These are phyloP conservation scores for Protodeltote pygarga DNA, from an alignment of 2,888 invertebrate species.

Conservation along the genomic window DNA sequence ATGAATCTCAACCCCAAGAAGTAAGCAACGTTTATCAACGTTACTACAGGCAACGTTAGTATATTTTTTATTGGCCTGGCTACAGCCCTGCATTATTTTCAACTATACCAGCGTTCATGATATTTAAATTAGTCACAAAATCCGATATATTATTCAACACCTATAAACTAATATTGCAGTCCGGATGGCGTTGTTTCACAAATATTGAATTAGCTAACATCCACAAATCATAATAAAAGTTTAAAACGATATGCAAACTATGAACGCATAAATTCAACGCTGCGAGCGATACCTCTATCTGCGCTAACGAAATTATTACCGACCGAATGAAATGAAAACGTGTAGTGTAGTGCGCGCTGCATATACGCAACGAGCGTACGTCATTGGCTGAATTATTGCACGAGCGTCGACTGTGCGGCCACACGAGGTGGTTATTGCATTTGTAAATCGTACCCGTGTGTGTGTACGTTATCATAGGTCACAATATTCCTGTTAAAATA, in stretches of 20 bases:
- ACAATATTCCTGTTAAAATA: conserved; percentile 22
- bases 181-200: neutral
- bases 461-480: neutral
- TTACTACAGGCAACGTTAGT: no score
- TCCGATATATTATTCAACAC: neutral
- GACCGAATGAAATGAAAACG: conserved; percentile 37
- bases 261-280: conserved; percentile 32
- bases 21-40: no score
- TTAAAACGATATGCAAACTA: conserved; percentile 21
- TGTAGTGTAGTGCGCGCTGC: conserved; percentile 32
- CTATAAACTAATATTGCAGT: neutral
- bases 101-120: no score
- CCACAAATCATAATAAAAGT: conserved; percentile 33
- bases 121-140: neutral
- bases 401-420: conserved; percentile 22
- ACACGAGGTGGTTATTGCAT: conserved; percentile 37
- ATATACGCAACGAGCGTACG: conserved; percentile 26
- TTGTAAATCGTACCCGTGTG: conserved; percentile 2
- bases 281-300: conserved; percentile 22
- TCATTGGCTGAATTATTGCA: conserved; percentile 46
- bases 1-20: no score
- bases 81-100: no score
- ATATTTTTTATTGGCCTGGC: no score
- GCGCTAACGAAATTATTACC: conserved; percentile 42
- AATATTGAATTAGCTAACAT: conserved; percentile 13